phyloP scores from a whole-genome alignment of 2,797 vertebrate species.

The Esox lucius region DNA sequence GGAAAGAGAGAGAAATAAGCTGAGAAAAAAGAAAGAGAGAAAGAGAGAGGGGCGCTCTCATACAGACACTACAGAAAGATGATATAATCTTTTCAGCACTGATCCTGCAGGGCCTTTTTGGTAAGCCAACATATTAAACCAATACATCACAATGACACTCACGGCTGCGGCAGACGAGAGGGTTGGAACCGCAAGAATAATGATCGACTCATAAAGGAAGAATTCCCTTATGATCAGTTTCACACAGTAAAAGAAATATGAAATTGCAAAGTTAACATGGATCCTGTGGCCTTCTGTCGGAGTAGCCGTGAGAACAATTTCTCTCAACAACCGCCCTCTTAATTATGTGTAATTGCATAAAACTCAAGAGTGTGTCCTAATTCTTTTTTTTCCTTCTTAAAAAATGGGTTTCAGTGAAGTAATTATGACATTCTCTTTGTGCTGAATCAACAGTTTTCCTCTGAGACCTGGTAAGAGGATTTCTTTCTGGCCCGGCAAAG shows the following conservation, averaged over 20 bases:
- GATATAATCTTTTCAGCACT: slow-evolving; percentile 36
- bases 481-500: slow-evolving; percentile 26
- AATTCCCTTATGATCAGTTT: slow-evolving; percentile 37
- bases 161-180: slow-evolving; percentile 30
- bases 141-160: slow-evolving; percentile 55
- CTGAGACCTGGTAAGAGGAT: slow-evolving; percentile 27
- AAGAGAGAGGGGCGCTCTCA: neutral
- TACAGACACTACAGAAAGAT: slow-evolving; percentile 42
- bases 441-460: slow-evolving; percentile 35
- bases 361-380: neutral
- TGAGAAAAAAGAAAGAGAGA: neutral
- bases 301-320: slow-evolving; percentile 30
- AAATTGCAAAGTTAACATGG: slow-evolving; percentile 21
- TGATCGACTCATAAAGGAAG: slow-evolving; percentile 30
- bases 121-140: slow-evolving; percentile 50
- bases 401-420: slow-evolving; percentile 13
- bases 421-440: slow-evolving; percentile 27
- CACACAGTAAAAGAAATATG: neutral
- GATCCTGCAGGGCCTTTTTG: slow-evolving; percentile 41
- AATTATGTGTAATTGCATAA: slow-evolving; percentile 17
- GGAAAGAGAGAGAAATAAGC: neutral
- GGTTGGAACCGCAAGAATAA: slow-evolving; percentile 41
- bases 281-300: slow-evolving; percentile 23
- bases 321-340: slow-evolving; percentile 17
- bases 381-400: neutral